A percentile compares a stretch with the other conserved stretches of the same genome.
Evolutionary conservation across 2,113 vertebrate genomes (phyloP).

Genomic region (Pelodiscus sinensis): DNA sequence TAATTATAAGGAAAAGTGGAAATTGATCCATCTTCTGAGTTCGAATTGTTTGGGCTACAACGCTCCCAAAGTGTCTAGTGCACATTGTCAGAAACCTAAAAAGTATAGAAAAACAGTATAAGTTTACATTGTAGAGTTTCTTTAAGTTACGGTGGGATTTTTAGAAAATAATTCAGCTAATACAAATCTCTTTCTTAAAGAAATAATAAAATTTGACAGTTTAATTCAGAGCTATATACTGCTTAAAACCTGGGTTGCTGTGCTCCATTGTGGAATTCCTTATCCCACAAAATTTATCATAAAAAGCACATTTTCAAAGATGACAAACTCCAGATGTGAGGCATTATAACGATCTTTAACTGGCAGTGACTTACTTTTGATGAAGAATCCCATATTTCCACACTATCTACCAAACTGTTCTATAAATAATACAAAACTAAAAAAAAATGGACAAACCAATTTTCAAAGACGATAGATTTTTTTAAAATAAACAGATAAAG

Average conservation of each 20-base stretch:
- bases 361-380: background rate
- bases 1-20: slow-evolving; percentile 97
- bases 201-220: background rate
- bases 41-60: slow-evolving; percentile 96
- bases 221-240: background rate
- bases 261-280: background rate
- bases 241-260: background rate
- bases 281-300: background rate
- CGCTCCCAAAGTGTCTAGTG: slow-evolving; percentile 96
- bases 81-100: slow-evolving; percentile 96
- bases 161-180: background rate
- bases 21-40: slow-evolving; percentile 99
- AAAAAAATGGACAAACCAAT: background rate
- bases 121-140: background rate
- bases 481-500: background rate
- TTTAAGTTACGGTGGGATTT: background rate
- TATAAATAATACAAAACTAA: background rate
- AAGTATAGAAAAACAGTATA: slow-evolving; percentile 17
- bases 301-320: background rate
- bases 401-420: background rate
- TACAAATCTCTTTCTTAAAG: background rate
- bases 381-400: background rate
- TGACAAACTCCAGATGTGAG: fast-evolving
- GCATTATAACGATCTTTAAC: background rate
- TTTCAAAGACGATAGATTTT: background rate